These are phyloP conservation scores for Melinaea menophilus DNA, from an alignment of 2,888 invertebrate species.

Conservation along the genomic window DNA sequence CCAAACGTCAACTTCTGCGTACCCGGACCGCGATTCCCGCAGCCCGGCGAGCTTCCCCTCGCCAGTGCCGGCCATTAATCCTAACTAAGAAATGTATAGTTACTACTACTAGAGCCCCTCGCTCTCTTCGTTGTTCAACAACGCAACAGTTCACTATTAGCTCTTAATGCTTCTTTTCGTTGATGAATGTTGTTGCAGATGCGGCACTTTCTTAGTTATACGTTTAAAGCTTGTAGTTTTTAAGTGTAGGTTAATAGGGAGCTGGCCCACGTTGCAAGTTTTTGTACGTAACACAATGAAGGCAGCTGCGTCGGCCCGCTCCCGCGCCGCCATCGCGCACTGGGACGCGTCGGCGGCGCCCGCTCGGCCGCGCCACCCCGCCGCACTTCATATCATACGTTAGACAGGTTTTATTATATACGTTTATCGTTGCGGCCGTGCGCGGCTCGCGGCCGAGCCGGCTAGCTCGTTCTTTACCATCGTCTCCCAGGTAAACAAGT, in stretches of 20 bases:
- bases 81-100: conserved; percentile 76
- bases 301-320: conserved; percentile 43
- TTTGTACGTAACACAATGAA: conserved; percentile 41
- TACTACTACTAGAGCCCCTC: conserved; percentile 73
- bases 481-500: conserved; percentile 79
- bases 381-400: conserved; percentile 76
- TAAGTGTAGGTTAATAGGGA: conserved; percentile 72
- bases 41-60: conserved; percentile 76
- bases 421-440: conserved; percentile 71
- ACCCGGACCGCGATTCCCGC: conserved; percentile 78
- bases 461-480: conserved; percentile 66
- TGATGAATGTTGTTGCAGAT: conserved; percentile 65
- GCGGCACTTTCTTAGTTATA: conserved; percentile 74
- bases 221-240: conserved; percentile 75
- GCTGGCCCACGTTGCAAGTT: conserved; percentile 56
- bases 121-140: conserved; percentile 77
- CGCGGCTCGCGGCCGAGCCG: conserved; percentile 66
- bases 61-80: conserved; percentile 78
- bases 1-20: conserved; percentile 80
- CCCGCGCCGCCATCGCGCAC: conserved; percentile 69
- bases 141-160: conserved; percentile 79
- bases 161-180: conserved; percentile 77
- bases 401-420: conserved; percentile 77
- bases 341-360: conserved; percentile 73
- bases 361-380: conserved; percentile 56